phyloP scores from a whole-genome alignment of 2,113 vertebrate species.

The Falcunculus frontatus region DNA sequence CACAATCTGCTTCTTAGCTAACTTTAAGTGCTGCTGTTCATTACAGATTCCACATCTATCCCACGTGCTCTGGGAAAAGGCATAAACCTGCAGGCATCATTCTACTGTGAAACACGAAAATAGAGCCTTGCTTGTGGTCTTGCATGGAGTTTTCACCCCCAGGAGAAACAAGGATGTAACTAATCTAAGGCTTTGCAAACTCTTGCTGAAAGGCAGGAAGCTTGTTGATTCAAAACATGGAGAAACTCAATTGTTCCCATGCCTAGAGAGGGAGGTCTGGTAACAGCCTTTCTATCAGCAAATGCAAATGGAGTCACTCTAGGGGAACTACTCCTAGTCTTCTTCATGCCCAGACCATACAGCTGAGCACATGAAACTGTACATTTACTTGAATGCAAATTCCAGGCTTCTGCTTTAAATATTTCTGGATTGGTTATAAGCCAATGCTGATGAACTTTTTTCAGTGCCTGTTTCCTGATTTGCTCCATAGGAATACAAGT shows the following conservation, averaged over 20 bases:
- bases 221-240: background rate
- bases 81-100: background rate
- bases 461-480: background rate
- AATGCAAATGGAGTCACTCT: rapidly evolving
- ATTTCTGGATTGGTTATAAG: background rate
- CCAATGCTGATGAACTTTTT: background rate
- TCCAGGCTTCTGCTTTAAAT: background rate
- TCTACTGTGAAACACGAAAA: background rate
- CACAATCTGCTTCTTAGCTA: background rate
- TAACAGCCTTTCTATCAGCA: background rate
- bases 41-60: background rate
- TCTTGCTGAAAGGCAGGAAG: background rate
- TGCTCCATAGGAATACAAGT: background rate
- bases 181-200: background rate
- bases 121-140: background rate
- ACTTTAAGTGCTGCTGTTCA: background rate
- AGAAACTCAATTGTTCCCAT: background rate
- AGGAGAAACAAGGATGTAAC: background rate
- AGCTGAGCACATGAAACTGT: background rate
- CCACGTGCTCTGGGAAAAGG: background rate
- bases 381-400: background rate
- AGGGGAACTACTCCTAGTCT: background rate
- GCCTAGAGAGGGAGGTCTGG: background rate
- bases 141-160: background rate
- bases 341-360: background rate